Evolutionary conservation across 53 echinoderm and acorn worm species (phyloP).

Genomic region (Pentamera pediparva): DNA sequence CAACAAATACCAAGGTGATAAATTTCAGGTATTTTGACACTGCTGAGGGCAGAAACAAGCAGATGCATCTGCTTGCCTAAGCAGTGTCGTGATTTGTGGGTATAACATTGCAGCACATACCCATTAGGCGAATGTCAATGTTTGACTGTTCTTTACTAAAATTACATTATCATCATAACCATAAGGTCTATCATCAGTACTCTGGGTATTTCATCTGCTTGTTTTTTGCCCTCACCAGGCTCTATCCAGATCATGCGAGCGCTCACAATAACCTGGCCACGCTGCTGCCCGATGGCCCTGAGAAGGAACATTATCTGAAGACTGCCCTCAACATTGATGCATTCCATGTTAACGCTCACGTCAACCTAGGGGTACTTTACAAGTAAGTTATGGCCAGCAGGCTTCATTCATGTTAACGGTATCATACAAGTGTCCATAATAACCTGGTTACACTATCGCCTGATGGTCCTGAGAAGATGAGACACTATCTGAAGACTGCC

Average conservation of each 20-base stretch:
- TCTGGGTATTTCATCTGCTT: neutral
- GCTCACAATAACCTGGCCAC: slow-evolving; percentile 88
- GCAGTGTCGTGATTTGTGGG: no score
- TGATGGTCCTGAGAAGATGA: slow-evolving; percentile 38
- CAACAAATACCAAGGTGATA: no score
- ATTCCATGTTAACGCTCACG: slow-evolving; percentile 79
- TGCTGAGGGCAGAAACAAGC: no score
- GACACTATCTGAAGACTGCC: slow-evolving; percentile 47
- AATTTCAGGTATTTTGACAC: no score
- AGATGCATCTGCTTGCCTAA: no score
- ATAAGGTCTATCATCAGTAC: no score
- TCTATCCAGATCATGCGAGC: slow-evolving; percentile 86
- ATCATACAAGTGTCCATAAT: neutral
- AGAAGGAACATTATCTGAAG: slow-evolving; percentile 49
- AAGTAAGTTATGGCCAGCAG: slow-evolving; percentile 42
- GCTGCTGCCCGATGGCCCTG: slow-evolving; percentile 47
- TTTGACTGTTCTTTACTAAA: no score
- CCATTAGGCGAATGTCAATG: no score
- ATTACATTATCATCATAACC: no score
- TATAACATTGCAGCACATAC: no score
- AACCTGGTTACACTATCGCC: slow-evolving; percentile 73
- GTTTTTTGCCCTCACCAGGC: slow-evolving; percentile 50
- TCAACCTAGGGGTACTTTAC: slow-evolving; percentile 76
- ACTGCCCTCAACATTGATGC: slow-evolving; percentile 61
- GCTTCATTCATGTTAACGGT: neutral